A percentile compares a stretch with the other conserved stretches of the same genome.
phyloP scores from a whole-genome alignment of 2,113 vertebrate genomes.

The Scolopax mira region DNA sequence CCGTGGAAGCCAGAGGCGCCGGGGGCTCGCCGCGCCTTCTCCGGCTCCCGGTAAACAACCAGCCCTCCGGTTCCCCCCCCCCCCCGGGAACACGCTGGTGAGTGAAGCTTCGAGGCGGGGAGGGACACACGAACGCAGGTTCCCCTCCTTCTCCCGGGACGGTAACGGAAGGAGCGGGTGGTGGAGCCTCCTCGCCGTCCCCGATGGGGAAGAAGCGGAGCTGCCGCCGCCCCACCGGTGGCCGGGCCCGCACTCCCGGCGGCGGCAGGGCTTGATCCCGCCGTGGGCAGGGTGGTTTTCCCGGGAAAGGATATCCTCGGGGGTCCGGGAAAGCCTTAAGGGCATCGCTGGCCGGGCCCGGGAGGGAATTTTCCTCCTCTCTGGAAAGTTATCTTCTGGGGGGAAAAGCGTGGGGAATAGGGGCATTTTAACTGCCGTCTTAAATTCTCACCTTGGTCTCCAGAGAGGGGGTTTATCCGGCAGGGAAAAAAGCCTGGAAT shows the following conservation, averaged over 20 bases:
- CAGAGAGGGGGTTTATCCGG: accelerated
- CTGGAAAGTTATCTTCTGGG: not conserved
- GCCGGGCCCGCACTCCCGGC: not conserved
- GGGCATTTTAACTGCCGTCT: not conserved
- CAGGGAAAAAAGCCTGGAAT: accelerated
- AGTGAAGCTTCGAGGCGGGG: not conserved
- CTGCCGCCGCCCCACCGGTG: not conserved
- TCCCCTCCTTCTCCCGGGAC: not conserved
- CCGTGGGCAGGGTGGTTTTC: not conserved
- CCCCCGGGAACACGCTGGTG: not conserved
- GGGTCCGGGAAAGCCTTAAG: not conserved
- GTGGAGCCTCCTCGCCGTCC: not conserved
- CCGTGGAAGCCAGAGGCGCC: not conserved
- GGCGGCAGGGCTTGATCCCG: not conserved
- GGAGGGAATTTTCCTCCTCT: not conserved
- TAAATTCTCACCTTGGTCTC: not conserved
- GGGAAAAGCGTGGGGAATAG: not conserved
- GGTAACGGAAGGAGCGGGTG: not conserved
- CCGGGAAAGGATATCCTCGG: not conserved
- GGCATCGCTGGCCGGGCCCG: not conserved
- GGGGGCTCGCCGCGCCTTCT: not conserved
- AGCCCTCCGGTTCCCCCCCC: not conserved
- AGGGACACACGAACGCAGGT: not conserved
- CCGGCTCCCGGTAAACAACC: not conserved
- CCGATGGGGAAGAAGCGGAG: not conserved